Conservation (phyloP, 2,888 invertebrate species). For the Heliconius aoede region DNA sequence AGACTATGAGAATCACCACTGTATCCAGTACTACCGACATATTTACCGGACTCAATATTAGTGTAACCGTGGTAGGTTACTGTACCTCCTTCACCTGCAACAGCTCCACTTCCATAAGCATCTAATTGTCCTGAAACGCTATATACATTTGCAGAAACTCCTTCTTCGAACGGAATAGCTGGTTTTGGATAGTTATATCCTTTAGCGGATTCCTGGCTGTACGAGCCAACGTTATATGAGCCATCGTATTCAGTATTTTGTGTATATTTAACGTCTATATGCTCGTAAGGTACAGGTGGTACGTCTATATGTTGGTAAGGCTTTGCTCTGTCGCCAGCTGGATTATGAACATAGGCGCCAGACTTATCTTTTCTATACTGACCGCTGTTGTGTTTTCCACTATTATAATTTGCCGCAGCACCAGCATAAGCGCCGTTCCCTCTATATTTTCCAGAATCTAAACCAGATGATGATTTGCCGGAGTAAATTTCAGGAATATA, state of each 20-base stretch:
- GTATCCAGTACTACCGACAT: slow-evolving; percentile 65
- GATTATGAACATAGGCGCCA: slow-evolving; percentile 78
- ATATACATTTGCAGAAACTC: slow-evolving; percentile 54
- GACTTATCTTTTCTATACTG: slow-evolving; percentile 59
- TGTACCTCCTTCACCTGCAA: slow-evolving; percentile 41
- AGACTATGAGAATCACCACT: slow-evolving; percentile 73
- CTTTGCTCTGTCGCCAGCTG: slow-evolving; percentile 73
- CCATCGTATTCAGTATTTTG: slow-evolving; percentile 57
- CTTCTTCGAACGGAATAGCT: slow-evolving; percentile 51
- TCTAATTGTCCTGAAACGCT: slow-evolving; percentile 65
- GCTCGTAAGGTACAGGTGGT: slow-evolving; percentile 68
- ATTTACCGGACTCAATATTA: slow-evolving; percentile 62
- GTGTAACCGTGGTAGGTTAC: slow-evolving; percentile 56
- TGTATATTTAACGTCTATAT: slow-evolving; percentile 64
- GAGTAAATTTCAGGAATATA: slow-evolving; percentile 30
- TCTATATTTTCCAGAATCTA: slow-evolving; percentile 43
- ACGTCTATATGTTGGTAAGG: slow-evolving; percentile 74
- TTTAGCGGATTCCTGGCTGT: slow-evolving; percentile 39
- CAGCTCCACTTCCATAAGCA: slow-evolving; percentile 52
- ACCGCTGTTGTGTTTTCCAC: slow-evolving; percentile 48
- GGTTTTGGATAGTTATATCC: slow-evolving; percentile 53
- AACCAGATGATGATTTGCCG: slow-evolving; percentile 16
- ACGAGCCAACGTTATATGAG: slow-evolving; percentile 42
- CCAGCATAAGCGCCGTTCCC: slow-evolving; percentile 41
- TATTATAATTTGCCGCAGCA: slow-evolving; percentile 42